Percentiles rank a stretch among this genome's conserved stretches.
Evolutionary conservation across 1,140 invertebrate species (phyloP).

Genomic region (Zaprionus africanus): DNA sequence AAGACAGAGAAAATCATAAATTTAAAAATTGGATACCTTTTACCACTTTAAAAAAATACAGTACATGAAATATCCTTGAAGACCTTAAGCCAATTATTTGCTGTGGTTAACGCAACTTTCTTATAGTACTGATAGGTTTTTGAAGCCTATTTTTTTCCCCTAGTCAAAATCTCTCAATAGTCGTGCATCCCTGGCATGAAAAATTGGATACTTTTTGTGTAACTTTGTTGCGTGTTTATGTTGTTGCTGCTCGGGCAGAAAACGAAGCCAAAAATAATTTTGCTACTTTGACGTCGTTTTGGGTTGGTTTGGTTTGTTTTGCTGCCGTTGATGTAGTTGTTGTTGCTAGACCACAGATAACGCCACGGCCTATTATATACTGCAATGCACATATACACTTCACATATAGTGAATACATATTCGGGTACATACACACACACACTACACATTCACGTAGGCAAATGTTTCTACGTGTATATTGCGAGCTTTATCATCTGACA

Average conservation of each 20-base stretch:
- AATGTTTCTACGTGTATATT: conserved; percentile 41
- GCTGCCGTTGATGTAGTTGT: not conserved
- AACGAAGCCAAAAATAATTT: conserved; percentile 45
- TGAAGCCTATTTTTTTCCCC: not conserved
- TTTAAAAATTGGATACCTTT: no score
- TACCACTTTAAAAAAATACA: not conserved
- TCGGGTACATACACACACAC: not conserved
- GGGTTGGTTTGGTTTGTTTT: conserved; percentile 31
- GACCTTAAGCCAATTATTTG: no score
- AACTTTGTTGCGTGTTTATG: conserved; percentile 36
- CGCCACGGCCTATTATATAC: conserved; percentile 28
- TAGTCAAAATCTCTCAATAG: not conserved
- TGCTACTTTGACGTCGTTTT: conserved; percentile 22
- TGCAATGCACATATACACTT: not conserved
- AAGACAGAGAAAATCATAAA: not conserved
- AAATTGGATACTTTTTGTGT: conserved; percentile 23
- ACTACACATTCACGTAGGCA: conserved; percentile 31
- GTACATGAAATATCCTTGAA: not conserved
- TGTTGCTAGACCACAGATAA: conserved; percentile 26
- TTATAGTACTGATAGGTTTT: no score
- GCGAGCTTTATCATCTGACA: conserved; percentile 43
- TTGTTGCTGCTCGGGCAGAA: conserved; percentile 16
- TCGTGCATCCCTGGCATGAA: conserved; percentile 24
- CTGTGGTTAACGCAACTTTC: no score
- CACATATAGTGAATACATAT: not conserved